Percentiles rank a stretch among this genome's conserved stretches.
Evolutionary conservation across 2,888 invertebrate genomes (phyloP).

Genomic region (Rhamnusium bicolor): DNA sequence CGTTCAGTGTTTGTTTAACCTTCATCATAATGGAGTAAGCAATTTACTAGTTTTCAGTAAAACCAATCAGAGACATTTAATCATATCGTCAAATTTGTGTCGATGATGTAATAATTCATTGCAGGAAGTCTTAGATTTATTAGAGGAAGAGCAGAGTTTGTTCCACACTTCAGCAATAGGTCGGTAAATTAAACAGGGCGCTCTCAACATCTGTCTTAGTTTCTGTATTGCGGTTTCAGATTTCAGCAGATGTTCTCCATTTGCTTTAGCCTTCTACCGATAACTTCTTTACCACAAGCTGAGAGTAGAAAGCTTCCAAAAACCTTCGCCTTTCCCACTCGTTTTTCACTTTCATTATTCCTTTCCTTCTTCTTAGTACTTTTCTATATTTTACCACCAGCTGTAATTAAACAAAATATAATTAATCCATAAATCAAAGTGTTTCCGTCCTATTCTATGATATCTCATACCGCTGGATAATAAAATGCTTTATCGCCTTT

Average conservation of each 20-base stretch:
- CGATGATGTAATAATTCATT: slow-evolving; percentile 48
- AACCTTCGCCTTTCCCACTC: not conserved
- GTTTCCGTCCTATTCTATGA: slow-evolving; percentile 10
- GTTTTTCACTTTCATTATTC: slow-evolving; percentile 23
- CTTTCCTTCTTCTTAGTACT: slow-evolving; percentile 13
- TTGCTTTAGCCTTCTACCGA: slow-evolving; percentile 45
- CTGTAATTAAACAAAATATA: slow-evolving; percentile 35
- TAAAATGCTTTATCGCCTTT: not conserved
- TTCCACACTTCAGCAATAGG: slow-evolving; percentile 53
- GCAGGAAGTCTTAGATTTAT: slow-evolving; percentile 48
- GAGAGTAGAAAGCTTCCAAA: slow-evolving; percentile 2
- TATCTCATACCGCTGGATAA: not conserved
- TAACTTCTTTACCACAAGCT: slow-evolving; percentile 47
- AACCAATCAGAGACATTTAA: slow-evolving; percentile 26
- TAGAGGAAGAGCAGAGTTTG: slow-evolving; percentile 47
- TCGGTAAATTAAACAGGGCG: slow-evolving; percentile 54
- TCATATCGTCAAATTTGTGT: slow-evolving; percentile 28
- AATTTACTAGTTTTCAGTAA: not conserved
- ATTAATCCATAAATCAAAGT: slow-evolving; percentile 35
- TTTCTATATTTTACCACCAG: slow-evolving; percentile 22
- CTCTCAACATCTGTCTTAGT: slow-evolving; percentile 57
- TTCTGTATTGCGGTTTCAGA: slow-evolving; percentile 54
- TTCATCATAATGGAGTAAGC: not conserved
- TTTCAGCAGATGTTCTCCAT: slow-evolving; percentile 58
- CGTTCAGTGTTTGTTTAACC: no score